Percentiles rank a stretch among this genome's conserved stretches.
phyloP scores from a whole-genome alignment of 2,888 invertebrate species.

The Netelia fuscicornis region DNA sequence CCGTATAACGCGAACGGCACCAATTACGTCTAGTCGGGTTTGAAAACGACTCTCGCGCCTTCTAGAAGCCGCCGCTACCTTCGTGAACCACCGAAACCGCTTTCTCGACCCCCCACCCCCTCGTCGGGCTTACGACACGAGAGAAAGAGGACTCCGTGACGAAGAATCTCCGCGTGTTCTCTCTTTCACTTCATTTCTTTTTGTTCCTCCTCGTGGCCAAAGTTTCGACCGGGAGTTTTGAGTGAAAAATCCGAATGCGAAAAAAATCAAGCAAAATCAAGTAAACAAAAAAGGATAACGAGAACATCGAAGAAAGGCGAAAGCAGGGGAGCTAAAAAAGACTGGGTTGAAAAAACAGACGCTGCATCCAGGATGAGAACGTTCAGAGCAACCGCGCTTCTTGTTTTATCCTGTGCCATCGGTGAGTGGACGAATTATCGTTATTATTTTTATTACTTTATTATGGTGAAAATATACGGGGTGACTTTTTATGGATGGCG shows the following conservation, averaged over 20 bases:
- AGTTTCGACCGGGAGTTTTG: conserved; percentile 11
- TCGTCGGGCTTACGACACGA: conserved; percentile 44
- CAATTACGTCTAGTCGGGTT: conserved; percentile 57
- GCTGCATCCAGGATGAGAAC: conserved; percentile 74
- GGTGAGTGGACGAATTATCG: conserved; percentile 77
- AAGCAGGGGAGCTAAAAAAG: neutral
- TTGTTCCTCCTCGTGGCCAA: conserved; percentile 30
- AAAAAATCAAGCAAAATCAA: conserved; percentile 1
- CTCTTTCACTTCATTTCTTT: conserved; percentile 25
- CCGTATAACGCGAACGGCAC: conserved; percentile 70
- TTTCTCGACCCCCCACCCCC: conserved; percentile 2
- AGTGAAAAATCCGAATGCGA: conserved; percentile 42
- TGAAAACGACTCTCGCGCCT: conserved; percentile 21
- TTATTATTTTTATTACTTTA: conserved; percentile 33
- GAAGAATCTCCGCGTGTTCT: conserved; percentile 11
- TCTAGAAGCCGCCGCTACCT: conserved; percentile 23
- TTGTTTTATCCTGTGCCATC: conserved; percentile 78
- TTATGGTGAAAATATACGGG: neutral
- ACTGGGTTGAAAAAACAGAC: conserved; percentile 24
- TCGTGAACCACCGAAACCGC: conserved; percentile 44
- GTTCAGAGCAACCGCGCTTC: conserved; percentile 73
- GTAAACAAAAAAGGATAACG: neutral
- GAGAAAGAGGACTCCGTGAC: conserved; percentile 15
- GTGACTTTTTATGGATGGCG: neutral
- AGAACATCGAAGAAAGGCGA: conserved; percentile 7